Conservation (phyloP, 2,113 vertebrate species). For the Xyliphius kryptos region DNA sequence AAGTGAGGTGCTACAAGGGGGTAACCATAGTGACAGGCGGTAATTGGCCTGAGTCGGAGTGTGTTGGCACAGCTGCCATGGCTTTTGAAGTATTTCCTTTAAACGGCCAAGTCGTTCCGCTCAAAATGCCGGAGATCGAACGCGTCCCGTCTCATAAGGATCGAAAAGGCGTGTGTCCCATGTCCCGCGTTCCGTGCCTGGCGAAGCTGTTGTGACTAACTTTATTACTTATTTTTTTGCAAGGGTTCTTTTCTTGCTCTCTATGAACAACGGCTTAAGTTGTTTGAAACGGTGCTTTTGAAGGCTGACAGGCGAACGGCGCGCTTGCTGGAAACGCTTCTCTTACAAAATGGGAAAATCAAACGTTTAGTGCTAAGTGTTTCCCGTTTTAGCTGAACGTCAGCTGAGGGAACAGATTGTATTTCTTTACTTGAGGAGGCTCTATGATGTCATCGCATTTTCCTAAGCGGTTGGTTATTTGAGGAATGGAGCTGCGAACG, state of each 20-base stretch:
- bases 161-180: slow-evolving; percentile 27
- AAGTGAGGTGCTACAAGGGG: slow-evolving; percentile 46
- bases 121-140: slow-evolving; percentile 39
- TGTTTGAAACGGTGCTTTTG: slow-evolving; percentile 18
- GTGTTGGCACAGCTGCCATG: slow-evolving; percentile 43
- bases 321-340: slow-evolving; percentile 4
- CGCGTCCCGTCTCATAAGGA: slow-evolving; percentile 32
- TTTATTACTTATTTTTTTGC: slow-evolving; percentile 21
- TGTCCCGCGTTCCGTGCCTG: slow-evolving; percentile 27
- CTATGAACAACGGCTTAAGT: slow-evolving; percentile 13
- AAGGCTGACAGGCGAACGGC: slow-evolving; percentile 11
- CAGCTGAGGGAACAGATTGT: slow-evolving; percentile 17
- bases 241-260: slow-evolving; percentile 1
- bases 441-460: slow-evolving; percentile 5
- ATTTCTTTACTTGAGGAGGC: slow-evolving; percentile 16
- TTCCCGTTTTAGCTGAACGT: slow-evolving; percentile 25
- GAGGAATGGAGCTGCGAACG: neutral
- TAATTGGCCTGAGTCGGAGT: slow-evolving; percentile 47
- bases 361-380: slow-evolving; percentile 26
- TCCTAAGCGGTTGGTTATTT: slow-evolving; percentile 5
- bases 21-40: slow-evolving; percentile 56
- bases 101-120: slow-evolving; percentile 39
- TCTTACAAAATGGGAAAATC: slow-evolving; percentile 15
- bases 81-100: slow-evolving; percentile 52
- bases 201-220: slow-evolving; percentile 8